Evolutionary conservation across 2,797 vertebrate species (phyloP).

Genomic region (Oreochromis mossambicus): DNA sequence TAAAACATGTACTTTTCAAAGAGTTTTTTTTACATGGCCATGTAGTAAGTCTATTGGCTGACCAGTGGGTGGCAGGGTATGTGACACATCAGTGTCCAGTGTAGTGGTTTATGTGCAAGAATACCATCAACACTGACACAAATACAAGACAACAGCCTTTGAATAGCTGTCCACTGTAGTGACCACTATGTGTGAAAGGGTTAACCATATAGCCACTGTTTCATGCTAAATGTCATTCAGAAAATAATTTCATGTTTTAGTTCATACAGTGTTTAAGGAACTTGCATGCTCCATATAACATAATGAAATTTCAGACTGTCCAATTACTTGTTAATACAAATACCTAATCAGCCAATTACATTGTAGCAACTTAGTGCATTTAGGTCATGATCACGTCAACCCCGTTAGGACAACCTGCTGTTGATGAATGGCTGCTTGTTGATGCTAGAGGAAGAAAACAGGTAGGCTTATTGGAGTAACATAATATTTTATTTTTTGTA

Average conservation of each 20-base stretch:
- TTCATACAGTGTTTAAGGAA: not conserved
- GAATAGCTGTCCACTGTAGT: not conserved
- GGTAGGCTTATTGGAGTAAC: not conserved
- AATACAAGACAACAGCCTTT: not conserved
- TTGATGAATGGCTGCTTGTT: too few species aligned
- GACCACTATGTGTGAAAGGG: not conserved
- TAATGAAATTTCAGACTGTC: not conserved
- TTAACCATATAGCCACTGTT: not conserved
- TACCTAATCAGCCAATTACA: not conserved
- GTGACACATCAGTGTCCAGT: not conserved
- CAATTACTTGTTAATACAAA: not conserved
- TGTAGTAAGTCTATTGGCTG: too few species aligned
- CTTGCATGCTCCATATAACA: not conserved
- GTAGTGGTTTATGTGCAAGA: not conserved
- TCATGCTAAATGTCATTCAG: slow-evolving; percentile 10
- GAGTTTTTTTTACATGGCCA: not conserved
- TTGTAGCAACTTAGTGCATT: not conserved
- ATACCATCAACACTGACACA: not conserved
- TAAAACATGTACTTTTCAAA: not conserved
- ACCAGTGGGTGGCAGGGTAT: not conserved
- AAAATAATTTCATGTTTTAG: not conserved
- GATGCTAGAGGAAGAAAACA: not conserved
- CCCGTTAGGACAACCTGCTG: not conserved
- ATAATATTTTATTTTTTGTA: not conserved
- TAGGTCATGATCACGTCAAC: not conserved